These are phyloP conservation scores for Hylaeus anthracinus DNA, from an alignment of 1,140 invertebrate genomes.

Conservation along the genomic window DNA sequence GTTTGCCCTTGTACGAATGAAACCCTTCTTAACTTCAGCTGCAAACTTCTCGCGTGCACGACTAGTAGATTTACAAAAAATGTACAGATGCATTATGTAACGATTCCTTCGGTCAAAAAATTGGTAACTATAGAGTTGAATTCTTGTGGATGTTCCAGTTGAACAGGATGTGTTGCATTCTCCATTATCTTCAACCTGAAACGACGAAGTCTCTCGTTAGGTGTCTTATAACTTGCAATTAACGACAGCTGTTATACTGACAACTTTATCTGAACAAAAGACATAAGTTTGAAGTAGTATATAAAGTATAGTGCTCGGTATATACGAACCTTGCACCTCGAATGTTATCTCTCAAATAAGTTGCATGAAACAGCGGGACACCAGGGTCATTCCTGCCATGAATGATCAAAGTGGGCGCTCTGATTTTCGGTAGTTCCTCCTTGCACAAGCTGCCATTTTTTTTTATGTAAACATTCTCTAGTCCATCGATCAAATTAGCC, in stretches of 20 bases:
- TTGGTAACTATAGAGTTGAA: conserved; percentile 89
- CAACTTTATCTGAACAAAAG: too few relatives aligned
- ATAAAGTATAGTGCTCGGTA: too few relatives aligned
- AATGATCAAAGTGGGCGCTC: conserved; percentile 89
- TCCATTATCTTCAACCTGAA: conserved; percentile 86
- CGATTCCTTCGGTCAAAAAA: conserved; percentile 80
- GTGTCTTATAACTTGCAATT: not conserved
- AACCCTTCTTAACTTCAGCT: too few relatives aligned
- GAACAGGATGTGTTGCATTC: conserved; percentile 94
- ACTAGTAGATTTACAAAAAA: too few relatives aligned
- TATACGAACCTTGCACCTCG: conserved; percentile 78
- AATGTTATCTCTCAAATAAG: conserved; percentile 86
- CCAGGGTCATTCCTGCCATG: conserved; percentile 91
- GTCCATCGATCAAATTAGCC: conserved; percentile 87
- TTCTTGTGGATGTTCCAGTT: conserved; percentile 88
- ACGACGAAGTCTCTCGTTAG: conserved; percentile 46
- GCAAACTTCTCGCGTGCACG: too few relatives aligned
- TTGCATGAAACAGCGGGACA: conserved; percentile 86
- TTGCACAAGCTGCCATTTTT: conserved; percentile 88
- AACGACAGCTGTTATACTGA: too few relatives aligned
- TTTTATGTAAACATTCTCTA: conserved; percentile 82
- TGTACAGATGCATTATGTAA: too few relatives aligned
- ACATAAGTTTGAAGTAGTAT: too few relatives aligned
- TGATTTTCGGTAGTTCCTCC: conserved; percentile 83
- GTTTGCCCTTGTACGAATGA: too few relatives aligned